Evolutionary conservation across 2,888 invertebrate genomes (phyloP).

Genomic region (Aproaerema taeniolella): DNA sequence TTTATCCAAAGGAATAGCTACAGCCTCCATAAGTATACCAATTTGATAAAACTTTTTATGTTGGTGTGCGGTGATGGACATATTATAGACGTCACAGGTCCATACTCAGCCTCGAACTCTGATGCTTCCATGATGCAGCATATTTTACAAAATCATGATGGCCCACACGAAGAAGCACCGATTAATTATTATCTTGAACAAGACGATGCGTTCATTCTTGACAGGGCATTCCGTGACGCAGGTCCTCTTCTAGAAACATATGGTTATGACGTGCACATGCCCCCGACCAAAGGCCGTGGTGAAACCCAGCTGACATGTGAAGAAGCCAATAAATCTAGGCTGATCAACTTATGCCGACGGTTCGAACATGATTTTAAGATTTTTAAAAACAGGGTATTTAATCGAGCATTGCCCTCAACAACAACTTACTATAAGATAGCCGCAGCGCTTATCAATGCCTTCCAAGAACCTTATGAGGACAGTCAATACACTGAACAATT

Average conservation of each 20-base stretch:
- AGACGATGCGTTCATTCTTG: no score
- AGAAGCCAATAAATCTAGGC: slow-evolving; percentile 6
- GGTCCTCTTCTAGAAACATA: slow-evolving; percentile 5
- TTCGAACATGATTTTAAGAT: slow-evolving; percentile 6
- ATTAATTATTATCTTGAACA: neutral
- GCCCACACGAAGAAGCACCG: no score
- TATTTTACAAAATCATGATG: neutral
- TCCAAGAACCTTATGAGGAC: neutral
- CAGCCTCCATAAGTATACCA: slow-evolving; percentile 17
- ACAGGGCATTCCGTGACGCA: slow-evolving; percentile 15
- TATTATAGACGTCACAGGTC: slow-evolving; percentile 15
- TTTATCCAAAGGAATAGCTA: slow-evolving; percentile 21
- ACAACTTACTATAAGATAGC: slow-evolving; percentile 1
- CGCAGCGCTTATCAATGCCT: neutral
- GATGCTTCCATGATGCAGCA: slow-evolving; percentile 16
- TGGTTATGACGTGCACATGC: slow-evolving; percentile 15
- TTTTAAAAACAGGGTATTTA: slow-evolving; percentile 1
- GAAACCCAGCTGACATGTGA: slow-evolving; percentile 5
- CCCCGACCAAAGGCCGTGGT: slow-evolving; percentile 9
- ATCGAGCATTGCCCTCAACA: neutral
- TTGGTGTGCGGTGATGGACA: slow-evolving; percentile 12
- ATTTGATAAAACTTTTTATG: slow-evolving; percentile 18
- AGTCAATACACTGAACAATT: neutral
- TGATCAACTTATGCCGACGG: neutral
- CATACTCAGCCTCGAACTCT: slow-evolving; percentile 15